Evolutionary conservation across 1,140 invertebrate genomes (phyloP).

Genomic region (Ctenoplectra terminalis): DNA sequence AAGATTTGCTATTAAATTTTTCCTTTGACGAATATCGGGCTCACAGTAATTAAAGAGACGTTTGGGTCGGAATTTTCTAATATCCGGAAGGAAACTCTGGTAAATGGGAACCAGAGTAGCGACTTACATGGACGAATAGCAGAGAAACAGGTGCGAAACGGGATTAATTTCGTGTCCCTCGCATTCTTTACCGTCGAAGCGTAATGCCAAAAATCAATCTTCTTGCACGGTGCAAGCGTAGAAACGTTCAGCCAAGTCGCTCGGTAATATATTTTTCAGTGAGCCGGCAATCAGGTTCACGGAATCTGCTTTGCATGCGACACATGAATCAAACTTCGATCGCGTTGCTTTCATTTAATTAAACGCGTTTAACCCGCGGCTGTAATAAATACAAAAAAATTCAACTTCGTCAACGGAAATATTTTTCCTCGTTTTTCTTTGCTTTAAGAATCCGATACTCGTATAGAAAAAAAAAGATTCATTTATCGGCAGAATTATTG

Average conservation of each 20-base stretch:
- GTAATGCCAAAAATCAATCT: constrained; percentile 45
- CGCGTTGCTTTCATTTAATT: not conserved
- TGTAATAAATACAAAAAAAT: not conserved
- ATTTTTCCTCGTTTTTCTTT: not conserved
- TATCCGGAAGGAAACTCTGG: not conserved
- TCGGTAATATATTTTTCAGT: constrained; percentile 26
- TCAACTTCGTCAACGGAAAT: not conserved
- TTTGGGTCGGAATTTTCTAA: constrained; percentile 15
- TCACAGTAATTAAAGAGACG: not conserved
- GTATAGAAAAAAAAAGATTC: not conserved
- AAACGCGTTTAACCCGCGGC: not conserved
- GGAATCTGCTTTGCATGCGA: constrained; percentile 12
- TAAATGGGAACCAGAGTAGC: not conserved
- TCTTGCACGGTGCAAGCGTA: not conserved
- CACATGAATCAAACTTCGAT: constrained; percentile 12
- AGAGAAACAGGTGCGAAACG: constrained; percentile 5
- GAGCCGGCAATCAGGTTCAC: not conserved
- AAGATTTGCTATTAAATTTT: not conserved
- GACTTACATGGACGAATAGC: constrained; percentile 3
- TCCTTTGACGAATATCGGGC: not conserved
- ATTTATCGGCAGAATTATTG: too few relatives aligned
- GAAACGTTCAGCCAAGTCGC: not conserved
- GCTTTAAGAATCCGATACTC: not conserved
- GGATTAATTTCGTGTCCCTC: constrained; percentile 36
- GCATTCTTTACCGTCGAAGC: constrained; percentile 44